Evolutionary conservation across 2,888 invertebrate species (phyloP).

Genomic region (Rhabditoides inermis): DNA sequence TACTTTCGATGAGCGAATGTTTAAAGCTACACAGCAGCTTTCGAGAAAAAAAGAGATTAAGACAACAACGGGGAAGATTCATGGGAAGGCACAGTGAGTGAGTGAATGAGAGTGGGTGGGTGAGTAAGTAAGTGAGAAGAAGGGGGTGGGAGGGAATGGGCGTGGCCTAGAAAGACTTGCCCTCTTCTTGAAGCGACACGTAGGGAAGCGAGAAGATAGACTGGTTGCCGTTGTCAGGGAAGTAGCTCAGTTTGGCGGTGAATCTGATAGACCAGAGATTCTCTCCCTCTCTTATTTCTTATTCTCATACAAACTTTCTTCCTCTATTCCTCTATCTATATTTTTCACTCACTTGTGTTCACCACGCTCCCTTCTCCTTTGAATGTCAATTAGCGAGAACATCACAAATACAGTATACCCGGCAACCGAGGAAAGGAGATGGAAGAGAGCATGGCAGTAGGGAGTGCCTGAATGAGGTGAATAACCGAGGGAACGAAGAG

Average conservation of each 20-base stretch:
- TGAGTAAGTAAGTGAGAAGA: background rate
- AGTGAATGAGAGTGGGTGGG: background rate
- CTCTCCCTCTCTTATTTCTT: no score
- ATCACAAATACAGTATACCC: slow-evolving; percentile 48
- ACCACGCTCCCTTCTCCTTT: slow-evolving; percentile 19
- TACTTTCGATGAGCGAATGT: no score
- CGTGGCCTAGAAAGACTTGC: background rate
- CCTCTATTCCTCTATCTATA: background rate
- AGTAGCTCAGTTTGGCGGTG: slow-evolving; percentile 33
- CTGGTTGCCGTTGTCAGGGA: slow-evolving; percentile 29
- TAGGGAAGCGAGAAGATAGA: slow-evolving; percentile 35
- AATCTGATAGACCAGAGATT: slow-evolving; percentile 12
- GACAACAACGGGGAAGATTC: no score
- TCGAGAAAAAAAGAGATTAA: no score
- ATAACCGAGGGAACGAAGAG: background rate
- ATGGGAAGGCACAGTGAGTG: no score
- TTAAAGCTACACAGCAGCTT: no score
- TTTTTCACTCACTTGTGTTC: slow-evolving; percentile 25
- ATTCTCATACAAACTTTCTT: no score
- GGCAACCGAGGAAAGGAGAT: slow-evolving; percentile 42
- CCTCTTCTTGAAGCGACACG: slow-evolving; percentile 24
- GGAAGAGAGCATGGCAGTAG: slow-evolving; percentile 48
- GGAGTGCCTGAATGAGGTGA: slow-evolving; percentile 29
- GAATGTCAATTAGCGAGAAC: slow-evolving; percentile 48
- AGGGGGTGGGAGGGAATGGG: background rate